phyloP scores from a whole-genome alignment of 2,888 invertebrate genomes.

The Drosophila diplacantha region DNA sequence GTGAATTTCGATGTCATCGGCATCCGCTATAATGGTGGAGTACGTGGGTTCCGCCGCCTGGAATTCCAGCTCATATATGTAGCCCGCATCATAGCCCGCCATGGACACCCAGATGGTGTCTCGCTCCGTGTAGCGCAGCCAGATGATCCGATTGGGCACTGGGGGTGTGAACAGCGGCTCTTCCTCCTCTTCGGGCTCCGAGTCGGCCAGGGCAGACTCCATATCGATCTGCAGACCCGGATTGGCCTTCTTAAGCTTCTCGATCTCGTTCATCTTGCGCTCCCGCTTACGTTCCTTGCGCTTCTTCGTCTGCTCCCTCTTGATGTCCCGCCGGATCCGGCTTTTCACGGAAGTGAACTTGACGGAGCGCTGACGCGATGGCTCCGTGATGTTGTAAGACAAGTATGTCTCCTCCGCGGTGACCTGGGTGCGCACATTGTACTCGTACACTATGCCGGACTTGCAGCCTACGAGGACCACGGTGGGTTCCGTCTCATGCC shows the following conservation, averaged over 20 bases:
- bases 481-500: slow-evolving; percentile 76
- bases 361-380: slow-evolving; percentile 74
- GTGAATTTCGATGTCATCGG: slow-evolving; percentile 81
- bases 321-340: slow-evolving; percentile 80
- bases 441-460: slow-evolving; percentile 80
- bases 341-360: slow-evolving; percentile 82
- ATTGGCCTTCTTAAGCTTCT: slow-evolving; percentile 80
- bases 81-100: slow-evolving; percentile 83
- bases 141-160: slow-evolving; percentile 80
- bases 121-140: slow-evolving; percentile 79
- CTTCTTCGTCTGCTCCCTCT: slow-evolving; percentile 80
- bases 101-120: slow-evolving; percentile 82
- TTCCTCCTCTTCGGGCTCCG: slow-evolving; percentile 80
- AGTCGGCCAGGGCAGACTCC: slow-evolving; percentile 81
- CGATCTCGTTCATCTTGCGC: slow-evolving; percentile 81
- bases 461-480: slow-evolving; percentile 80
- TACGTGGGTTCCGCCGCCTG: slow-evolving; percentile 78
- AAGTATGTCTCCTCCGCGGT: slow-evolving; percentile 78
- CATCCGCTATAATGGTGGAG: slow-evolving; percentile 79
- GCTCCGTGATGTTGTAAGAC: slow-evolving; percentile 65
- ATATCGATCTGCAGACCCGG: slow-evolving; percentile 82
- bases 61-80: slow-evolving; percentile 81
- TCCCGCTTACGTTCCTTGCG: slow-evolving; percentile 79
- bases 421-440: slow-evolving; percentile 77
- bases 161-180: slow-evolving; percentile 80